Percentiles rank a stretch among this genome's conserved stretches.
Evolutionary conservation across 92 coral and sea anemone species (phyloP).

Genomic region (Palythoa heliodiscus): DNA sequence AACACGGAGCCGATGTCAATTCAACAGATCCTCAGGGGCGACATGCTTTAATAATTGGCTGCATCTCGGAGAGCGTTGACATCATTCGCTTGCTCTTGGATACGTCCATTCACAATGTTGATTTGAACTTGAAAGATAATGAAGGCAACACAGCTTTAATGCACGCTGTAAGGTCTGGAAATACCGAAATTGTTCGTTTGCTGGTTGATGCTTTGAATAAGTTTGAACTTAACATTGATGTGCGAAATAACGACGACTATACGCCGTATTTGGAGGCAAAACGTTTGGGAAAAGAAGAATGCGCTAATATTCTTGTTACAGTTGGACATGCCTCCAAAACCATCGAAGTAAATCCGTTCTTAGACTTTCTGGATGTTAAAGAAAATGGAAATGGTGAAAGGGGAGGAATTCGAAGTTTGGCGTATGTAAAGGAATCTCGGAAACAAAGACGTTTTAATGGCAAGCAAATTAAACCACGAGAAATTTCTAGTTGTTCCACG

Average conservation of each 20-base stretch:
- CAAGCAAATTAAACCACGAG: slow-evolving; percentile 18
- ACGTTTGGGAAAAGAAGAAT: slow-evolving; percentile 68
- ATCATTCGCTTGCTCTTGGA: slow-evolving; percentile 75
- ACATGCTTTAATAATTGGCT: slow-evolving; percentile 80
- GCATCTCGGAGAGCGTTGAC: slow-evolving; percentile 72
- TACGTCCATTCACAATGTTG: slow-evolving; percentile 74
- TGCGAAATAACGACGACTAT: slow-evolving; percentile 80
- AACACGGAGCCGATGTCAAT: slow-evolving; percentile 90
- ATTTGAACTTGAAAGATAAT: slow-evolving; percentile 72
- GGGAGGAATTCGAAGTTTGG: slow-evolving; percentile 50
- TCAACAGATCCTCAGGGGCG: slow-evolving; percentile 75
- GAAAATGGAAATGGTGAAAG: slow-evolving; percentile 26
- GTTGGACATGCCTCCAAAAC: slow-evolving; percentile 80
- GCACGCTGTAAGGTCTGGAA: slow-evolving; percentile 83
- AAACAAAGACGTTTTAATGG: neutral
- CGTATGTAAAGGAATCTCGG: neutral
- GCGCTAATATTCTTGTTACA: slow-evolving; percentile 69
- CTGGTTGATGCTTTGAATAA: slow-evolving; percentile 77
- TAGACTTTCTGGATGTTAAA: slow-evolving; percentile 60
- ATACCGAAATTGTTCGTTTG: slow-evolving; percentile 64
- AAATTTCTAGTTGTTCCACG: slow-evolving; percentile 15
- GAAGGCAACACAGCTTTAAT: slow-evolving; percentile 89
- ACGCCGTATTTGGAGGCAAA: slow-evolving; percentile 97
- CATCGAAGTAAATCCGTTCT: slow-evolving; percentile 91
- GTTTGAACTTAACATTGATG: slow-evolving; percentile 82